Evolutionary conservation across 1,140 invertebrate species (phyloP), one percentile per base, ranked within the genome.

Genomic region (Phthorimaea operculella): DNA sequence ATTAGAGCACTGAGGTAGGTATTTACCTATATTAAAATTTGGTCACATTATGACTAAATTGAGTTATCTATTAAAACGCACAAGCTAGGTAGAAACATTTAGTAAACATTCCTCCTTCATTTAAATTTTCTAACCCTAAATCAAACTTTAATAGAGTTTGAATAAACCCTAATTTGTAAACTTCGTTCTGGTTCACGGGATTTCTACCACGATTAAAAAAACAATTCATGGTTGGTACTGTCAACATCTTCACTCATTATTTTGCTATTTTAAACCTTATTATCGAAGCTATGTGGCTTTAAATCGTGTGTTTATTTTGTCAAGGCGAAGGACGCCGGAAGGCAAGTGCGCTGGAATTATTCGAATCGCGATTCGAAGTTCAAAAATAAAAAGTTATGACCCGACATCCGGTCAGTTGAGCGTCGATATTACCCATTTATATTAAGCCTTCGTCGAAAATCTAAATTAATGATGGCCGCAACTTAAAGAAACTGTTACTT

Each of bases 331-430:
- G 79, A 72, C 75, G 70, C 62, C 74, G 79, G 79, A 83, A 80
- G 71, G 72, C 66, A 66, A 75, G 56, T 71, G 64, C 65, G 68
- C 62, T 70, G 57, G 66, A 74, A 76, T 76, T 77, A 70, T 74
- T 72, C 62, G 68, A 66, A 71, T 73, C 69, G 69, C 73, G 67
- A 71, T 48, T 71, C 59, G 54, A 52, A 62, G 62, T 74, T 68
- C 70, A 74, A 79, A 50, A 39, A 39, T 12, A n/a, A 39, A 39
- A 12, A n/a, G n/a, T 74, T 60, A 76, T 75, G 73, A 67, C 63
- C 39, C 52, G 58, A 59, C 63, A 76, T 79, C 77, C 76, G 79
- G 76, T 75, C 71, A 75, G 74, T 75, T 72, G 66, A 70, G 54
- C 55, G 62, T 66, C 66, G 59, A 75, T 73, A 66, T 68, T 70